Percentiles rank a stretch among this genome's conserved stretches.
phyloP scores from a whole-genome alignment of 2,888 invertebrate genomes.

The Podabrus alpinus region DNA sequence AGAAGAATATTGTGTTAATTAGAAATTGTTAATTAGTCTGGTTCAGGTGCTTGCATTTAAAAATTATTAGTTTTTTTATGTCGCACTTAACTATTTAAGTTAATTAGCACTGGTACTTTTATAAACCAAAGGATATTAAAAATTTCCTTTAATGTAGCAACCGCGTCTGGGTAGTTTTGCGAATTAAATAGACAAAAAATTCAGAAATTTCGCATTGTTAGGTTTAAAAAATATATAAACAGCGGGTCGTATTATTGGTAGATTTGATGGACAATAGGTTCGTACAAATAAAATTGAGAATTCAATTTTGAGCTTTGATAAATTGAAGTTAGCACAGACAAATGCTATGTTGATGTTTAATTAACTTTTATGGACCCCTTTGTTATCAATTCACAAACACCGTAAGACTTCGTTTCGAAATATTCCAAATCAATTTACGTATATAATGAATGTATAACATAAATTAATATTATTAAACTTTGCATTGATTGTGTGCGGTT shows the following conservation, averaged over 20 bases:
- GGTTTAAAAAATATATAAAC: neutral
- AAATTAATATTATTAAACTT: neutral
- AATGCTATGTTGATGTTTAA: slow-evolving; percentile 7
- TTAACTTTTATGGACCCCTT: neutral
- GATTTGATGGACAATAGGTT: neutral
- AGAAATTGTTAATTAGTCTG: neutral
- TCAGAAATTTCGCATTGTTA: neutral
- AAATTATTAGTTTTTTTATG: neutral
- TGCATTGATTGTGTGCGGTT: neutral
- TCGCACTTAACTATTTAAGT: neutral
- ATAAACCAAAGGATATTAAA: neutral
- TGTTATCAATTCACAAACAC: neutral
- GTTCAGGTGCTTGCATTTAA: neutral
- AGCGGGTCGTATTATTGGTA: neutral
- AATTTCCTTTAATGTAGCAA: neutral
- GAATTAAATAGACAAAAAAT: neutral
- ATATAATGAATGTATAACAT: neutral
- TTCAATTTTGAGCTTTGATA: slow-evolving; percentile 9
- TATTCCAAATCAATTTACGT: neutral
- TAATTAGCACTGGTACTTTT: neutral
- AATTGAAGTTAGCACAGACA: slow-evolving; percentile 15
- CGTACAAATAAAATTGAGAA: slow-evolving; percentile 12
- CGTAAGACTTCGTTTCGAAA: neutral
- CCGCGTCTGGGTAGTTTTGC: neutral
- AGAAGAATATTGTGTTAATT: neutral